Base-by-base conservation (phyloP, 2,113 vertebrate species). In the Tetrax tetrax region DNA sequence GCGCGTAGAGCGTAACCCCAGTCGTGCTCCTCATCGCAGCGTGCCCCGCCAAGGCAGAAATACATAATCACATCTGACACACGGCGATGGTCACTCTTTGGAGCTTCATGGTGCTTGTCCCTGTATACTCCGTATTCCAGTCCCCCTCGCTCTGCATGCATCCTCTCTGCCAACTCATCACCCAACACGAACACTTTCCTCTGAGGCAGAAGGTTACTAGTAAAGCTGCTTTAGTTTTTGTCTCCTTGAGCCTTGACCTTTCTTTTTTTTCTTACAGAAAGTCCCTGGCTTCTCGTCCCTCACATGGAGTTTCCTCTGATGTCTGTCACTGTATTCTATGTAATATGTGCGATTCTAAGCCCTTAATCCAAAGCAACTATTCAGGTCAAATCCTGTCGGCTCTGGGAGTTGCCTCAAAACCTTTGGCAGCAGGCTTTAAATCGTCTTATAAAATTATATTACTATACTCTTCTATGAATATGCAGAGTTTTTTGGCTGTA, bases 1-100 rank as follows among this genome's bases (percentile, higher is more conserved):
- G 33, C 22, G 6, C 27, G 0, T 7, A 14, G n/a, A 43, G 12
- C 0, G 1, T 8, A 23, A 65, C 20, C 4, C 15, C 14, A 5
- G 33, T 9, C 27, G 12, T 12, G 10, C 9, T 20, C 47, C 43
- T 1, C 5, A 28, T 6, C 2, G 29, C 38, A 8, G 20, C 2
- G 29, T 53, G 51, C 75, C 43, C 43, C 10, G 3, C 43, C 22
- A 5, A 47, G 35, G 43, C 56, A 68, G 41, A 43, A 61, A 54
- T 19, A 18, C 18, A 7, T 14, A 9, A 20, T 12, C 4, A 1
- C 5, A 3, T 12, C 23, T 35, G 54, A 48, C 41, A 19, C 6
- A 12, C 0, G 4, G 38, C 35, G n/a, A 13, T 21, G 31, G 37
- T 28, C 2, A 1, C 41, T 45, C 60, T 23, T 45, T 19, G 18